A percentile compares a stretch with the other conserved stretches of the same genome.
These are phyloP conservation scores for Diachasma alloeum DNA, from an alignment of 1,140 invertebrate genomes.

Conservation along the genomic window DNA sequence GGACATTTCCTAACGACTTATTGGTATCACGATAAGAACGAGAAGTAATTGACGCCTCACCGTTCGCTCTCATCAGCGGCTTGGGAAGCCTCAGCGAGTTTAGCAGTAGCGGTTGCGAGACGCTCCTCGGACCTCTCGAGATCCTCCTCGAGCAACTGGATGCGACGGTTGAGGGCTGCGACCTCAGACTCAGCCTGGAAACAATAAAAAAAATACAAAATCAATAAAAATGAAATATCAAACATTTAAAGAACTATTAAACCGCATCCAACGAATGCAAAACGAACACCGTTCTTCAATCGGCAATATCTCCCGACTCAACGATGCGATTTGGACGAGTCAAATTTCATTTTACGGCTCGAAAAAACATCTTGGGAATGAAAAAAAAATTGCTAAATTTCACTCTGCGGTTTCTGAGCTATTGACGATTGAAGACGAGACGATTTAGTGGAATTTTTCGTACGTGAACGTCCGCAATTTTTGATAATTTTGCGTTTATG, in stretches of 20 bases:
- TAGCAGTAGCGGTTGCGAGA: conserved; percentile 93
- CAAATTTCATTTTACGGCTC: too few relatives aligned
- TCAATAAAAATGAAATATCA: neutral
- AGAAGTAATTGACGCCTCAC: conserved; percentile 70
- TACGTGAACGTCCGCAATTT: too few relatives aligned
- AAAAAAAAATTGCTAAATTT: neutral
- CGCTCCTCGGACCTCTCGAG: conserved; percentile 98
- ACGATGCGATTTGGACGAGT: too few relatives aligned
- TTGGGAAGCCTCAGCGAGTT: conserved; percentile 98
- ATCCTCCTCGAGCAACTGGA: conserved; percentile 98
- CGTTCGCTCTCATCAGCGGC: conserved; percentile 99
- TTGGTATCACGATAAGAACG: neutral
- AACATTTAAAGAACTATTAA: neutral
- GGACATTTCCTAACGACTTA: neutral
- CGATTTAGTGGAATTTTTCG: too few relatives aligned
- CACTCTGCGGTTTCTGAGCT: too few relatives aligned
- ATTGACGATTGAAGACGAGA: too few relatives aligned
- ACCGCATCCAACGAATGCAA: neutral
- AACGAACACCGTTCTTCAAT: too few relatives aligned
- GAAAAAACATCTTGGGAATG: neutral
- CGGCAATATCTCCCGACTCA: too few relatives aligned
- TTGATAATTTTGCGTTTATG: too few relatives aligned
- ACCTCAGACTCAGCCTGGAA: conserved; percentile 97
- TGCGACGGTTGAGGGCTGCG: conserved; percentile 96
- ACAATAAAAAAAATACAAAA: conserved; percentile 30